phyloP scores from a whole-genome alignment of 2,113 vertebrate species.

The Sander vitreus region DNA sequence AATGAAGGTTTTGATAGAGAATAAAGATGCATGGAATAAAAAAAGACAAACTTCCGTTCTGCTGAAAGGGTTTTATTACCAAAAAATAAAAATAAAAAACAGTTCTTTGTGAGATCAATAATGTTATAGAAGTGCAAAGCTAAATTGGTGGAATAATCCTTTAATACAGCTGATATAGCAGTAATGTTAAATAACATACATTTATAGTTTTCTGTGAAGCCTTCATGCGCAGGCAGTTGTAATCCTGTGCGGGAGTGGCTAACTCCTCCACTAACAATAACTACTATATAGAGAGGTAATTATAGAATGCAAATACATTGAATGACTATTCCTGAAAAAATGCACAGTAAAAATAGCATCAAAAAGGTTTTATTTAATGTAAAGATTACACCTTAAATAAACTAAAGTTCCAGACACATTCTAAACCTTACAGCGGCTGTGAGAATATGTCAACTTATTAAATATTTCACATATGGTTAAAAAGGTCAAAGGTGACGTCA shows the following conservation, averaged over 20 bases:
- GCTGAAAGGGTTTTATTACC: no score
- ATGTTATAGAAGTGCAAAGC: no score
- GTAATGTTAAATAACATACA: neutral
- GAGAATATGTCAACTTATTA: constrained; percentile 2
- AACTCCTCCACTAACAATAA: neutral
- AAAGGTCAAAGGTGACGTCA: no score
- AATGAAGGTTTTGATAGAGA: no score
- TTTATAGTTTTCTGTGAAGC: neutral
- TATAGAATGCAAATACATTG: neutral
- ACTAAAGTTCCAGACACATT: neutral
- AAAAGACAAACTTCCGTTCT: no score
- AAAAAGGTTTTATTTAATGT: neutral
- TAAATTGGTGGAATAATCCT: no score
- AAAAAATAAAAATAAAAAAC: no score
- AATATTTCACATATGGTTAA: constrained; percentile 16
- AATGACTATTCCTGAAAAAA: neutral
- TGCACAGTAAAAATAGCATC: no score
- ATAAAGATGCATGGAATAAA: no score
- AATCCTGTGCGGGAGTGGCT: neutral
- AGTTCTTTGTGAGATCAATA: no score
- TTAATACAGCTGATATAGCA: no score
- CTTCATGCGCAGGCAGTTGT: neutral
- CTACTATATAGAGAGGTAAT: neutral
- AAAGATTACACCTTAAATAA: neutral
- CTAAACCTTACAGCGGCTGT: neutral